Evolutionary conservation across 2,888 invertebrate genomes (phyloP).

Genomic region (Melinopterus prodromus): DNA sequence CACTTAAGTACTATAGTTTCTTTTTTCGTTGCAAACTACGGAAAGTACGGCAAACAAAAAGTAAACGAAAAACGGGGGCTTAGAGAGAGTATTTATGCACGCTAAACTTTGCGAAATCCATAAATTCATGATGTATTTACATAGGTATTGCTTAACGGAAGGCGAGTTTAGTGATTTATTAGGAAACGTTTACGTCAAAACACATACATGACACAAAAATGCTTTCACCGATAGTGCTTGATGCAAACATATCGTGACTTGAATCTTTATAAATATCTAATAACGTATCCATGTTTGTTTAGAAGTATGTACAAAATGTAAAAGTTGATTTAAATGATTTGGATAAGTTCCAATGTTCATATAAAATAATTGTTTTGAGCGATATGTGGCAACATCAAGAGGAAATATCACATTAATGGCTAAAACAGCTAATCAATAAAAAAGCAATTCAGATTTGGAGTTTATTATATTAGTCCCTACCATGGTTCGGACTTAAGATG

Average conservation of each 20-base stretch:
- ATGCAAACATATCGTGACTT: background rate
- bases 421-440: no score
- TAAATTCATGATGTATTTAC: slow-evolving; percentile 4
- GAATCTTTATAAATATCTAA: background rate
- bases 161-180: background rate
- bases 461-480: no score
- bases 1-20: slow-evolving; percentile 4
- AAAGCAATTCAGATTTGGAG: no score
- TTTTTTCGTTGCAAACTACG: background rate
- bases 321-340: no score
- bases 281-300: background rate
- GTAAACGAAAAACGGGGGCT: background rate
- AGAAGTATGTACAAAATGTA: no score
- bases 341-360: no score
- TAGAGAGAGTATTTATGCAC: slow-evolving; percentile 4
- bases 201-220: background rate
- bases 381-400: no score
- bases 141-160: slow-evolving; percentile 4
- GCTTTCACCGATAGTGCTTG: background rate
- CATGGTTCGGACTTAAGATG: no score
- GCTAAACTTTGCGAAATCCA: background rate
- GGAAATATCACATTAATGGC: no score
- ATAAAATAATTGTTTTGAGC: no score
- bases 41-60: background rate
- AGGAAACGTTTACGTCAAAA: background rate